phyloP scores from a whole-genome alignment of 2,797 vertebrate species.

The Brachyalestes nurse region DNA sequence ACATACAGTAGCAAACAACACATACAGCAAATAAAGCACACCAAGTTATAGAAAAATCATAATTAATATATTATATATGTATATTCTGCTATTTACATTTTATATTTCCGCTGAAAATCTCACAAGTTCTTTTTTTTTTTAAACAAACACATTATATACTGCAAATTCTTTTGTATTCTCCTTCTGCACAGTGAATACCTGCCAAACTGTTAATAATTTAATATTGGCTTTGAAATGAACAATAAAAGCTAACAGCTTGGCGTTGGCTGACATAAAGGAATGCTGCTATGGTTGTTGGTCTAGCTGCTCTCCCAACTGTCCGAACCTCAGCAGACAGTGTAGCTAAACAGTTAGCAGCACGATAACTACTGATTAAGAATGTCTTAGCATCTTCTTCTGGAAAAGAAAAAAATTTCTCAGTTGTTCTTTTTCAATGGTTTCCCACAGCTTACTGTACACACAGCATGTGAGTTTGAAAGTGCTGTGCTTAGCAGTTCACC shows the following conservation, averaged over 20 bases:
- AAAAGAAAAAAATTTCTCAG: slow-evolving; percentile 24
- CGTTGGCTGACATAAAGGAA: slow-evolving; percentile 81
- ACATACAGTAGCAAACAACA: slow-evolving; percentile 92
- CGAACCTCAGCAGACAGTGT: slow-evolving; percentile 44
- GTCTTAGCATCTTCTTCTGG: slow-evolving; percentile 26
- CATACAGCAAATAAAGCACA: slow-evolving; percentile 91
- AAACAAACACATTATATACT: slow-evolving; percentile 85
- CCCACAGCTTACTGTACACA: slow-evolving; percentile 18
- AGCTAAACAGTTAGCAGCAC: slow-evolving; percentile 46
- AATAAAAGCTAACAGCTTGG: slow-evolving; percentile 84
- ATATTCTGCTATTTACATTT: slow-evolving; percentile 84
- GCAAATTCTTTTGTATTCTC: slow-evolving; percentile 80
- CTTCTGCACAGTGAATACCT: slow-evolving; percentile 89
- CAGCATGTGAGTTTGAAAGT: slow-evolving; percentile 23
- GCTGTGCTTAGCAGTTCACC: slow-evolving; percentile 44
- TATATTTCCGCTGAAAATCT: slow-evolving; percentile 84
- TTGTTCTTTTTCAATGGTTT: slow-evolving; percentile 37
- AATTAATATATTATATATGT: slow-evolving; percentile 93
- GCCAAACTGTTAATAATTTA: slow-evolving; percentile 84
- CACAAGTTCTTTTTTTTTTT: slow-evolving; percentile 73
- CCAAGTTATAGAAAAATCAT: slow-evolving; percentile 93
- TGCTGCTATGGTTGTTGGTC: slow-evolving; percentile 82
- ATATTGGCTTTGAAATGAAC: slow-evolving; percentile 80
- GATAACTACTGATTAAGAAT: slow-evolving; percentile 47
- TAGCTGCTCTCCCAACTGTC: slow-evolving; percentile 46